Percentiles rank a stretch among this genome's conserved stretches.
Evolutionary conservation across 2,113 vertebrate species (phyloP).

Genomic region (Corythaixoides concolor): DNA sequence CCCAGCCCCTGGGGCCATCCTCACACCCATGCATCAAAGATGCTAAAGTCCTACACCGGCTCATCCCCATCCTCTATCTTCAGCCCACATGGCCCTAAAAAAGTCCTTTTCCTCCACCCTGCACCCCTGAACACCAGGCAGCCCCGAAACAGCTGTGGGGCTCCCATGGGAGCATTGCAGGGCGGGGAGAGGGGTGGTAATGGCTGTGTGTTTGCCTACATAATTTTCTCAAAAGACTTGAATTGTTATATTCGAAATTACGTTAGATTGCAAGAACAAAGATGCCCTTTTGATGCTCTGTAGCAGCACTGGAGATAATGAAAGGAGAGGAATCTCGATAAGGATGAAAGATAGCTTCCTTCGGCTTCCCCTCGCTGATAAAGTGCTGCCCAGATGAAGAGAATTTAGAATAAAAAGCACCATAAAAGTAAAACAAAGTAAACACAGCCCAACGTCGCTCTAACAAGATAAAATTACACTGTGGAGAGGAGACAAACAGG

Average conservation of each 20-base stretch:
- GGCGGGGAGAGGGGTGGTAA: neutral
- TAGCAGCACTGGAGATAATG: conserved; percentile 61
- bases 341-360: conserved; percentile 63
- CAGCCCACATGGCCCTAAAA: neutral
- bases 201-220: neutral
- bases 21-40: neutral
- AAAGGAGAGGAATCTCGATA: conserved; percentile 64
- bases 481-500: conserved; percentile 24
- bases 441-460: neutral
- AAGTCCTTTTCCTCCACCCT: neutral
- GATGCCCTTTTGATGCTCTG: conserved; percentile 65
- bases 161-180: rapidly evolving
- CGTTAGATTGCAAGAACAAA: conserved; percentile 60
- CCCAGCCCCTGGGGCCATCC: neutral
- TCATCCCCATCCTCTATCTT: neutral
- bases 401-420: conserved; percentile 40
- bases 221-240: conserved; percentile 31
- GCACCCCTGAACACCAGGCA: neutral
- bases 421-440: conserved; percentile 37
- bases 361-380: conserved; percentile 22
- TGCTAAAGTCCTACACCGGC: neutral
- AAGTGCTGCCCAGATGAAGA: conserved; percentile 59
- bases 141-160: rapidly evolving
- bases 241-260: conserved; percentile 17
- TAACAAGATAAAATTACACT: neutral